Base-by-base conservation (phyloP, 2,888 invertebrate species). In the Acleris sparsana region DNA sequence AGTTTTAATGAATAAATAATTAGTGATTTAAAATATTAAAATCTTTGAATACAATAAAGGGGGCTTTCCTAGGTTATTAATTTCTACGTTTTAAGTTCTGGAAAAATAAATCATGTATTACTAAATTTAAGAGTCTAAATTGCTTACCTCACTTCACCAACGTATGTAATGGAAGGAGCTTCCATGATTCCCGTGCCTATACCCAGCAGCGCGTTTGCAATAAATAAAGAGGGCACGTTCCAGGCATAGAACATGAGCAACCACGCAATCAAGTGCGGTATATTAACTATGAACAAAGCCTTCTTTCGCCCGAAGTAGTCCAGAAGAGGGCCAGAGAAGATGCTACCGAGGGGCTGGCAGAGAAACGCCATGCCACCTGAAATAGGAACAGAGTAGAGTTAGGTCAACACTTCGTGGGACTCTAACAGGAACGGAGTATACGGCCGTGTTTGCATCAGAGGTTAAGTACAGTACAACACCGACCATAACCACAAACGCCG, bases 111-210 rank as follows among this genome's bases (percentile, higher is more conserved):
- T 0, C 4, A n/a, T 44, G 16, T 44, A 5, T 5, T 6, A 5
- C 16, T n/a, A n/a, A 5, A 44, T n/a, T 5, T 46, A 33, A 63
- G 2, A 61, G 44, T 20, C 18, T 22, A 51, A 22, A 13, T 22
- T 39, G 62, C 63, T 74, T 72, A 93, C 93, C 92, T 91, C 46
- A 94, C 87, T 87, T 94, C 94, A 1, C 94, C 94, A n/a, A 94
- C 89, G 68, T 94, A 94, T 1, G 94, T 94, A n/a, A 94, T 83
- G 1, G 93, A 93, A 0, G 94, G 94, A 0, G 93, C 94, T 73
- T 94, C 94, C 94, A 94, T 94, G 17, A 94, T 87, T 0, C 94
- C 94, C 3, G 93, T 93, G 0, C 94, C 94, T 5, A 94, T 85
- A 0, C 94, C 94, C 63, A 94, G 80, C 20, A 94, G 73, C 0